Conservation (phyloP, 2,888 invertebrate species). For the Cepaea hortensis region DNA sequence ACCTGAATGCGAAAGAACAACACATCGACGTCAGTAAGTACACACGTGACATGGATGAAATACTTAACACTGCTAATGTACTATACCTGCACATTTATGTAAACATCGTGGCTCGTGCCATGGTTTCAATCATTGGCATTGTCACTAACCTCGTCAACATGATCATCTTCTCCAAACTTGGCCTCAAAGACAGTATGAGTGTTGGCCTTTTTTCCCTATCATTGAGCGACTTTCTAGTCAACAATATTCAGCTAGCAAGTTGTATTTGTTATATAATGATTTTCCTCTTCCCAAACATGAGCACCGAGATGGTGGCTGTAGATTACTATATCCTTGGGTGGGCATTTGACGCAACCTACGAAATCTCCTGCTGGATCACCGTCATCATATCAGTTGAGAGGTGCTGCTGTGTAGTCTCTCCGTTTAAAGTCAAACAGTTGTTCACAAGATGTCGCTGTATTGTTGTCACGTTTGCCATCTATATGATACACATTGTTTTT, state of each 20-base stretch:
- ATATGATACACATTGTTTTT: background rate
- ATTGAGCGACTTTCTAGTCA: too few species aligned
- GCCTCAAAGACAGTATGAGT: too few species aligned
- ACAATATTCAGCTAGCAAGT: too few species aligned
- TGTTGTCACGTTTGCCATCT: background rate
- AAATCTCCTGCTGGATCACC: conserved; percentile 30
- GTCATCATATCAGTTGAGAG: conserved; percentile 16
- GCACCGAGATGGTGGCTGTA: background rate
- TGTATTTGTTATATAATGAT: background rate
- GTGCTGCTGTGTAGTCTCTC: conserved; percentile 25
- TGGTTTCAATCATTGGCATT: background rate
- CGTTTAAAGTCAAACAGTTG: conserved; percentile 4
- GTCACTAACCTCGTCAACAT: too few species aligned
- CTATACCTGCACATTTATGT: too few species aligned
- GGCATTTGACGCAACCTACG: background rate
- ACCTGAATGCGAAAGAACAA: too few species aligned
- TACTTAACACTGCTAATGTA: too few species aligned
- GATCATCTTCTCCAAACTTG: too few species aligned
- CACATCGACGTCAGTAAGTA: too few species aligned
- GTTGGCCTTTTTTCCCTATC: too few species aligned
- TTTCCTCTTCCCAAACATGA: background rate
- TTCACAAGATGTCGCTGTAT: conserved; percentile 17
- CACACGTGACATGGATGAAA: too few species aligned
- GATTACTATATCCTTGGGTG: background rate
- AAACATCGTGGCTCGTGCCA: background rate